Evolutionary conservation across 2,888 invertebrate genomes (phyloP).

Genomic region (Plutella xylostella): DNA sequence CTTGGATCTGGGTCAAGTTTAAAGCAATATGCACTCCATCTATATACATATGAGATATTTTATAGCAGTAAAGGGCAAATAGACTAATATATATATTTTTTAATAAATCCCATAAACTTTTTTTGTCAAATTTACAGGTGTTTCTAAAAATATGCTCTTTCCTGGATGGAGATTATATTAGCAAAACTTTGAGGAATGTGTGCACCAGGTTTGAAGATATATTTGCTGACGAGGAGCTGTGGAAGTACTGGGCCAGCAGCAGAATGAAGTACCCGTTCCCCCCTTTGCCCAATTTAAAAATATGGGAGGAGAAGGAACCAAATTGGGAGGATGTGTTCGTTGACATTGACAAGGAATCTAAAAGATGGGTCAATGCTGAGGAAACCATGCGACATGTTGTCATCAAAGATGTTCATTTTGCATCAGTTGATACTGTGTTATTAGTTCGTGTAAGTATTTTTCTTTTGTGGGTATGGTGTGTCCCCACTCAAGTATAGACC

Average conservation of each 20-base stretch:
- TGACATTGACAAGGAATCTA: constrained; percentile 68
- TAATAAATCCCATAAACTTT: not conserved
- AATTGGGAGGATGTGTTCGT: constrained; percentile 72
- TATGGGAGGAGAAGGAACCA: constrained; percentile 45
- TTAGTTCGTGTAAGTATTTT: constrained; percentile 62
- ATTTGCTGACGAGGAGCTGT: constrained; percentile 65
- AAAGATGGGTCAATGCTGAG: constrained; percentile 63
- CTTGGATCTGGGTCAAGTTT: too few species aligned
- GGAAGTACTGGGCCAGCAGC: constrained; percentile 59
- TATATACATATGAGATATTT: too few species aligned
- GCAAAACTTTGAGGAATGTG: constrained; percentile 60
- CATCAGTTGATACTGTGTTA: constrained; percentile 69
- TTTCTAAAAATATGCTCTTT: constrained; percentile 72
- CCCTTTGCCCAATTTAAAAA: constrained; percentile 40
- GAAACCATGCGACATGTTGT: constrained; percentile 56
- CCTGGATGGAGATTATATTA: constrained; percentile 66
- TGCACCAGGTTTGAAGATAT: constrained; percentile 69
- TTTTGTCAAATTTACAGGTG: constrained; percentile 48
- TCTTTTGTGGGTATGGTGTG: not conserved
- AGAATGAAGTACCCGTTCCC: constrained; percentile 39
- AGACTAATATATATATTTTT: too few species aligned
- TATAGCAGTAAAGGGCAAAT: too few species aligned
- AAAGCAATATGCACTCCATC: too few species aligned
- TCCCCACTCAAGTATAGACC: not conserved
- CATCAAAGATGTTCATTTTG: constrained; percentile 65